Evolutionary conservation across 2,888 invertebrate species (phyloP), one percentile per base, ranked within the genome.

Genomic region (Margaritifera margaritifera): DNA sequence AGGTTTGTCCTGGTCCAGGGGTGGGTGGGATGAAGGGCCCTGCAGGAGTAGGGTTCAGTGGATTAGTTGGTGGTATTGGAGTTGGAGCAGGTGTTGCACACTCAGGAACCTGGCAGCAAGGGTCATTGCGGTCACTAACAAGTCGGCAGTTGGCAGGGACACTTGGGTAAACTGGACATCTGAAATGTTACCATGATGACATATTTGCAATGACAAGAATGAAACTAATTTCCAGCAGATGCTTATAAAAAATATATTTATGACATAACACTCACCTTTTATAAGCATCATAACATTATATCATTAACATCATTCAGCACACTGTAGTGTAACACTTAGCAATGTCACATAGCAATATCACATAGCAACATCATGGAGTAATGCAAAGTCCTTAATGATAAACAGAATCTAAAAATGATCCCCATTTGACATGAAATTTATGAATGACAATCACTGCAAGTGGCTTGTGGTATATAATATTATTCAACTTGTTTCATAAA

Each of bases 101-200:
- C 31, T 70, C 69, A 27, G 81, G 79, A 20, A 66, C 74, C 72
- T 78, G 77, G 65, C 83, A 83, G 67, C 83, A 83, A 4, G 73
- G 52, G 61, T 83, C 83, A 24, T 71, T 71, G 11, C 73, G 80
- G 60, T 78, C 77, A 27, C 69, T 69, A 15, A 77, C 72, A 72
- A 83, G 56, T 55, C 77, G 66, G 60, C 83, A 83, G 68, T 70
- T 66, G 42, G 63, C 25, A 8, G 81, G 83, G n/a, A 81, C 27
- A 31, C 74, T 66, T 11, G 74, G 69, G 68, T 78, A 83, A 0
- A 68, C 70, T 25, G 78, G 71, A 56, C 83, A 83, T 66, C 83
- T 83, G 65, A 52, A 62, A 74, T 52, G 27, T 27, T 20, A 58
- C 59, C 42, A 11, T 25, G 18, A 24, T 20, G 19, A 59, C 24